Conservation (phyloP, 2,797 vertebrate genomes). For the Falco cherrug region DNA sequence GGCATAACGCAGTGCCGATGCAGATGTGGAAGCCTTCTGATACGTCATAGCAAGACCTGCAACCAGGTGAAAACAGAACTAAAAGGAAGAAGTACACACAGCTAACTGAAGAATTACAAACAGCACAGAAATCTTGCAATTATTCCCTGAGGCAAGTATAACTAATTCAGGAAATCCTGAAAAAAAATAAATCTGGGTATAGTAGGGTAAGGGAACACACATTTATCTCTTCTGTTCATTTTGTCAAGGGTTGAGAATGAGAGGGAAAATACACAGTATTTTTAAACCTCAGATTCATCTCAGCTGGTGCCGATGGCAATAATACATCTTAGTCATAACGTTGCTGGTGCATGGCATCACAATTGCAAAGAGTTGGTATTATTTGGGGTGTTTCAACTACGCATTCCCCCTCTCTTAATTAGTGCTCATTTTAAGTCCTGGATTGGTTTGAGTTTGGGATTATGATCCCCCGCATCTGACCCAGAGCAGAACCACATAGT, state of each 20-base stretch:
- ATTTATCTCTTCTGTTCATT: background rate
- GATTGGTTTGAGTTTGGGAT: background rate
- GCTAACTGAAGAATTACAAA: background rate
- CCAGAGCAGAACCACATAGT: background rate
- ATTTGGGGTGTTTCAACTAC: background rate
- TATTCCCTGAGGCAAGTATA: background rate
- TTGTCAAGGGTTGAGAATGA: background rate
- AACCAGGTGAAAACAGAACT: background rate
- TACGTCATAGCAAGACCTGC: background rate
- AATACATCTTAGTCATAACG: slow-evolving; percentile 18
- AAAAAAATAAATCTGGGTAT: background rate
- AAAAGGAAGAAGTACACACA: background rate
- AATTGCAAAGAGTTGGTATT: background rate
- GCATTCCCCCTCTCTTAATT: background rate
- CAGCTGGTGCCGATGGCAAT: background rate
- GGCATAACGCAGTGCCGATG: background rate
- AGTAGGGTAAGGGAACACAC: background rate
- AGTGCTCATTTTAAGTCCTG: background rate
- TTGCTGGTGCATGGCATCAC: background rate
- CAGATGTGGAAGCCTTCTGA: background rate
- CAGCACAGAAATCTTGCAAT: background rate
- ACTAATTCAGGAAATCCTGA: background rate
- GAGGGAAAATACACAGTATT: background rate
- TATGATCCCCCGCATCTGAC: slow-evolving; percentile 20
- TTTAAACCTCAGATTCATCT: slow-evolving; percentile 1